Conservation (phyloP, 2,113 vertebrate species). For the Pseudorectes ferrugineus region DNA sequence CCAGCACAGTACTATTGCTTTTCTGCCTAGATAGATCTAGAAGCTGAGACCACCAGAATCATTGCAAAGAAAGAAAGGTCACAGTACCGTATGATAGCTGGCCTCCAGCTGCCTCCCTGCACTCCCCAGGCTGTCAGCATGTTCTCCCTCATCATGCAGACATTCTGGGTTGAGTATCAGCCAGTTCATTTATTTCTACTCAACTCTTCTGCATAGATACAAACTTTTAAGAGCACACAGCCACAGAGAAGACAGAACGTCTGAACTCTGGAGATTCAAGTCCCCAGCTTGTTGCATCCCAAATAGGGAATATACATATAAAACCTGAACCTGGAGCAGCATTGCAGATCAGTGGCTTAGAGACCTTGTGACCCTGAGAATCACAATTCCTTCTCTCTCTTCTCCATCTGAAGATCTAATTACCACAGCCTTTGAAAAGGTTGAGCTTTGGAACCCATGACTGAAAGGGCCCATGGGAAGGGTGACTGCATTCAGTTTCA, state of each 20-base stretch:
- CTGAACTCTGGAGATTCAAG: not conserved
- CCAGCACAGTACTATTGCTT: fast-evolving
- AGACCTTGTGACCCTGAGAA: not conserved
- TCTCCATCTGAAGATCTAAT: not conserved
- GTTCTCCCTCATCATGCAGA: not conserved
- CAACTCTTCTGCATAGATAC: not conserved
- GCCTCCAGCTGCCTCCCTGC: not conserved
- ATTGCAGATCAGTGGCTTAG: not conserved
- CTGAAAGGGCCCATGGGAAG: not conserved
- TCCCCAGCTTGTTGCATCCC: not conserved
- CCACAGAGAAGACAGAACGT: not conserved
- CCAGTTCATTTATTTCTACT: not conserved
- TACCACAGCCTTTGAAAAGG: not conserved
- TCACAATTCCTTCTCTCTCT: not conserved
- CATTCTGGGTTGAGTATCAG: not conserved
- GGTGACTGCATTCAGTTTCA: not conserved
- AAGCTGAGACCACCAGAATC: not conserved
- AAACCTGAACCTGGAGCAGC: not conserved
- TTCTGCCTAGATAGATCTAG: not conserved
- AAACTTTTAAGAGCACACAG: not conserved
- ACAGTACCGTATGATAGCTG: not conserved
- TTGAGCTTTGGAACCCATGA: not conserved
- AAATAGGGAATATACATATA: not conserved
- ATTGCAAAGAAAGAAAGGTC: not conserved
- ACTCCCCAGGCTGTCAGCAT: not conserved